Evolutionary conservation across 2,797 vertebrate species (phyloP), one percentile per base, ranked within the genome.

Genomic region (Emydoidea blandingii): DNA sequence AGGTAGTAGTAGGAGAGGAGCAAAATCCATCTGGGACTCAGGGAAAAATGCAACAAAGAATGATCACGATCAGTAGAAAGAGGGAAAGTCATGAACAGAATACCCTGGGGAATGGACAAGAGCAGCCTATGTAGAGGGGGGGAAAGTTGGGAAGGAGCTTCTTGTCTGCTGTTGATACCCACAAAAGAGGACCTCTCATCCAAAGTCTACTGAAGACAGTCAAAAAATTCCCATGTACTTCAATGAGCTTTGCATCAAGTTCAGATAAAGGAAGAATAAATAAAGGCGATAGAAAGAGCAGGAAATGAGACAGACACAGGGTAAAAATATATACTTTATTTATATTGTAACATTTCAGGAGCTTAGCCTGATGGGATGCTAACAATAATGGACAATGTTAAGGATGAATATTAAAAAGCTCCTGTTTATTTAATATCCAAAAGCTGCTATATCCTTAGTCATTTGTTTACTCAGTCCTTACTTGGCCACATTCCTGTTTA

Each of bases 101-200:
- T 56, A 59, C 59, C 34, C 27, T 34, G 8, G 56, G 54, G 88
- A 84, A 59, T 41, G 12, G 78, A 49, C 1, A 4, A 65, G 1
- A 9, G 37, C 16, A 7, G 12, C 79, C 62, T 16, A n/a, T 59
- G 44, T 34, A 76, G 86, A 37, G 34, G 41, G 56, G 82, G 21
- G 1, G 16, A 8, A 52, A 68, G 47, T 1, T 87, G 54, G 1
- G 2, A 79, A 21, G 0, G 0, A 7, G 37, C 83, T 14, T 37
- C 47, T 1, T 76, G 14, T 82, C 88, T 6, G 7, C 65, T 72
- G 34, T 29, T 89, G 56, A 57, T 83, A 12, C 7, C 5, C 2
- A 85, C 65, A 74, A 87, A 59, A 85, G 91, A 95, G 5, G 79
- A 15, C 49, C 90, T 68, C 65, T 91, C 85, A 93, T 81, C 50